These are phyloP conservation scores for Megaptera novaeangliae DNA, from an alignment of 2,113 vertebrate genomes.

Conservation along the genomic window DNA sequence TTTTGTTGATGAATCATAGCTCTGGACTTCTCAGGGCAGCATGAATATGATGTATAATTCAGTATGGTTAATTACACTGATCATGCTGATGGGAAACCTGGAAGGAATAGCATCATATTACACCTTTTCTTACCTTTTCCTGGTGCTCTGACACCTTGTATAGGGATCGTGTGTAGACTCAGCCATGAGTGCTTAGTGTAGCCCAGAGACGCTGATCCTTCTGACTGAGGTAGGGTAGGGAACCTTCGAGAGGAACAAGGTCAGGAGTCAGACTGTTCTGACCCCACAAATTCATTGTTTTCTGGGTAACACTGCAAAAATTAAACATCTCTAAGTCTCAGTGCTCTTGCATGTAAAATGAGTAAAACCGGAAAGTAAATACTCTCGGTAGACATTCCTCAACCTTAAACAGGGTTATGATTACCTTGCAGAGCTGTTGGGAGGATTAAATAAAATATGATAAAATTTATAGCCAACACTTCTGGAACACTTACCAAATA, in stretches of 20 bases:
- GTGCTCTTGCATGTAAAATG: not conserved
- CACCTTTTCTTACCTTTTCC: not conserved
- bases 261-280: not conserved
- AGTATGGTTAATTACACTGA: not conserved
- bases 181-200: not conserved
- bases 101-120: not conserved
- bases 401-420: not conserved
- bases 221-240: not conserved
- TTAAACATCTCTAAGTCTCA: not conserved
- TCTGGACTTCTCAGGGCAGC: not conserved
- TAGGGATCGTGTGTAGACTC: not conserved
- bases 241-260: not conserved
- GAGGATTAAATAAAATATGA: not conserved
- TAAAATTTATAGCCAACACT: not conserved
- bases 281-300: not conserved
- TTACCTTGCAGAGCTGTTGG: not conserved
- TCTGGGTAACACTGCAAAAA: not conserved
- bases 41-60: not conserved
- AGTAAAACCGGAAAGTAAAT: not conserved
- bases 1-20: not conserved
- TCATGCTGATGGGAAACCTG: not conserved
- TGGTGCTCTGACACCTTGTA: not conserved
- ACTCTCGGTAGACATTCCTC: not conserved
- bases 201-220: not conserved
- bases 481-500: not conserved